Percentiles rank a stretch among this genome's conserved stretches.
These are phyloP conservation scores for Ctena decussata DNA, from an alignment of 2,888 invertebrate genomes.

Conservation along the genomic window DNA sequence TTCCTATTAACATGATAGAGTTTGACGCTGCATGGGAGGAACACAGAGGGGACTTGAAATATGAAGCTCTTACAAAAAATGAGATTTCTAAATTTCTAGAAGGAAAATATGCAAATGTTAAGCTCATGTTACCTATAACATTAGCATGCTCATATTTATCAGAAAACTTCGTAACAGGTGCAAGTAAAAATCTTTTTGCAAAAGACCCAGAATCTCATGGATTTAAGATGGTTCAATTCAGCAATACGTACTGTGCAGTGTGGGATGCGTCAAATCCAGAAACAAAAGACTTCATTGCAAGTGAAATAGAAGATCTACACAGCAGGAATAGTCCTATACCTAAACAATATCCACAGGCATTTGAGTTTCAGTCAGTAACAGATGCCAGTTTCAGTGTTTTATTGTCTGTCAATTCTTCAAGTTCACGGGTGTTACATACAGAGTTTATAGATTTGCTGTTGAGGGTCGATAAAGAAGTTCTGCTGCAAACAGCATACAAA, in stretches of 20 bases:
- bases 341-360: conserved; percentile 55
- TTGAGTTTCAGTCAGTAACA: conserved; percentile 53
- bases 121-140: conserved; percentile 65
- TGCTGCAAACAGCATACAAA: conserved; percentile 64
- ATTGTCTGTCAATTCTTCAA: conserved; percentile 76
- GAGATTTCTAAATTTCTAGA: conserved; percentile 41
- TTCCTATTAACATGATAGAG: conserved; percentile 88
- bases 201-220: conserved; percentile 61
- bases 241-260: conserved; percentile 91
- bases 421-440: conserved; percentile 48
- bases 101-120: conserved; percentile 57
- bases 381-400: conserved; percentile 37
- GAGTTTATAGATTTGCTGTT: conserved; percentile 60
- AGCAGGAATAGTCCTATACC: conserved; percentile 37
- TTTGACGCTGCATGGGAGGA: conserved; percentile 94
- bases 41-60: conserved; percentile 92
- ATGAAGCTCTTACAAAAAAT: conserved; percentile 28
- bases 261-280: conserved; percentile 93
- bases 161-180: conserved; percentile 92
- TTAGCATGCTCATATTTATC: conserved; percentile 68
- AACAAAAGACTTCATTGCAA: conserved; percentile 50
- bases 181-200: conserved; percentile 87
- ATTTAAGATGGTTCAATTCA: conserved; percentile 88
- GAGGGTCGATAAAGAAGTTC: conserved; percentile 48
- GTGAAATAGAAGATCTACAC: conserved; percentile 44